These are phyloP conservation scores for Poeciliopsis paucimaculata DNA, from an alignment of 2,797 vertebrate species.

Conservation along the genomic window DNA sequence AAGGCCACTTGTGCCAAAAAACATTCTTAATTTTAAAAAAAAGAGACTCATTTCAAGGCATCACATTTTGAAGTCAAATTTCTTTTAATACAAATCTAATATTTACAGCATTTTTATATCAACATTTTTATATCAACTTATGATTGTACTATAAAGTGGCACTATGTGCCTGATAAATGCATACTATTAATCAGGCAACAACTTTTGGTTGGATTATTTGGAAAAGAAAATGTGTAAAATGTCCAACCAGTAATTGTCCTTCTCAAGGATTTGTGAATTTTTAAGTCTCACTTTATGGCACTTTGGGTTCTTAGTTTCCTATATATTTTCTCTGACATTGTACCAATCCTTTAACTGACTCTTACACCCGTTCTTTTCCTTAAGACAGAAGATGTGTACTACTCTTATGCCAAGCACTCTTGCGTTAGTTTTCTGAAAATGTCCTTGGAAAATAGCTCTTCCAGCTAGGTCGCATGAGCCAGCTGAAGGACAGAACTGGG, in stretches of 20 bases:
- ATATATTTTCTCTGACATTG: conserved; percentile 30
- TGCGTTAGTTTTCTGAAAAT: conserved; percentile 8
- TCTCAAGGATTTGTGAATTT: neutral
- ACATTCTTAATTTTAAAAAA: too few species aligned
- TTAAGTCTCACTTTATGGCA: conserved; percentile 23
- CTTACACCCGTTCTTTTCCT: conserved; percentile 18
- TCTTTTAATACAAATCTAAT: too few species aligned
- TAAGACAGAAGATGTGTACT: conserved; percentile 1
- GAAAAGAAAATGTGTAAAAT: too few species aligned
- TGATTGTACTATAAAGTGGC: too few species aligned
- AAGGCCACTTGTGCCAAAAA: too few species aligned
- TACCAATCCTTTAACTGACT: conserved; percentile 21
- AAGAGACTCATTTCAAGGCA: too few species aligned
- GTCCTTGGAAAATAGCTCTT: conserved; percentile 6
- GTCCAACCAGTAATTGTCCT: too few species aligned
- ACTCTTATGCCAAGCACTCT: conserved; percentile 4
- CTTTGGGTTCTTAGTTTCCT: conserved; percentile 20
- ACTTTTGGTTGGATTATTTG: neutral
- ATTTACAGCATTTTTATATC: too few species aligned
- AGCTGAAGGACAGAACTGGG: conserved; percentile 24
- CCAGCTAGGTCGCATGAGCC: conserved; percentile 8
- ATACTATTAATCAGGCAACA: too few species aligned
- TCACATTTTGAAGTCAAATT: too few species aligned
- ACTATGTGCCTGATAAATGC: too few species aligned
- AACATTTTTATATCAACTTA: too few species aligned